phyloP scores from a whole-genome alignment of 2,888 invertebrate genomes.

The Cerastis rubricosa region DNA sequence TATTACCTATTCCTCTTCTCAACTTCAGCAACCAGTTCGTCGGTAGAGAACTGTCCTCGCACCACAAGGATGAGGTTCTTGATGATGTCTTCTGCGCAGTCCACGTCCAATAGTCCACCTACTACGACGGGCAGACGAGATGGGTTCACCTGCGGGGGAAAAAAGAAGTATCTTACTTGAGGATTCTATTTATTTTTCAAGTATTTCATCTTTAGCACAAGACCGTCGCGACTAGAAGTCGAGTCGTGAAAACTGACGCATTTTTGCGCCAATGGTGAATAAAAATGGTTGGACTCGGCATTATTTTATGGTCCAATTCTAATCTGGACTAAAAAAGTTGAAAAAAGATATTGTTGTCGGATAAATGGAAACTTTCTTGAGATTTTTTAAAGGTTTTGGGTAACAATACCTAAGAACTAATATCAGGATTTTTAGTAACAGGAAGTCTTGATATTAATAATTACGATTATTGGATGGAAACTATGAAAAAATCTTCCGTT shows the following conservation, averaged over 20 bases:
- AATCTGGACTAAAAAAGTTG: too few relatives aligned
- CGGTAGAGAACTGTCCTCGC: conserved; percentile 99
- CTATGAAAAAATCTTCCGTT: neutral
- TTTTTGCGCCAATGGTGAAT: neutral
- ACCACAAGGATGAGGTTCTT: conserved; percentile 99
- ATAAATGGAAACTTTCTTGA: too few relatives aligned
- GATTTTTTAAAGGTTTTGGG: too few relatives aligned
- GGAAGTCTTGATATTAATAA: too few relatives aligned
- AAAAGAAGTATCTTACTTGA: neutral
- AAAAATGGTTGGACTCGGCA: neutral
- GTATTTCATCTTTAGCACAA: neutral
- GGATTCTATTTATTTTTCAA: neutral
- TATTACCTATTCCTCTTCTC: conserved; percentile 96
- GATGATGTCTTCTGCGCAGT: conserved; percentile 99
- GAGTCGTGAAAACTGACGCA: neutral
- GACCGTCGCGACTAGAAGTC: neutral
- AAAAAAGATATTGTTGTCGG: too few relatives aligned
- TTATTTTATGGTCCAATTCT: too few relatives aligned
- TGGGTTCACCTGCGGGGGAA: conserved; percentile 95
- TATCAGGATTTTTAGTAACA: too few relatives aligned
- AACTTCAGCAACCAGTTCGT: conserved; percentile 99
- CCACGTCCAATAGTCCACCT: conserved; percentile 99
- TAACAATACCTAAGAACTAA: too few relatives aligned
- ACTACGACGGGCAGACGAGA: conserved; percentile 99
- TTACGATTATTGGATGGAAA: too few relatives aligned